These are phyloP conservation scores for Elaphurus davidianus DNA, from an alignment of 2,113 vertebrate species.

Conservation along the genomic window DNA sequence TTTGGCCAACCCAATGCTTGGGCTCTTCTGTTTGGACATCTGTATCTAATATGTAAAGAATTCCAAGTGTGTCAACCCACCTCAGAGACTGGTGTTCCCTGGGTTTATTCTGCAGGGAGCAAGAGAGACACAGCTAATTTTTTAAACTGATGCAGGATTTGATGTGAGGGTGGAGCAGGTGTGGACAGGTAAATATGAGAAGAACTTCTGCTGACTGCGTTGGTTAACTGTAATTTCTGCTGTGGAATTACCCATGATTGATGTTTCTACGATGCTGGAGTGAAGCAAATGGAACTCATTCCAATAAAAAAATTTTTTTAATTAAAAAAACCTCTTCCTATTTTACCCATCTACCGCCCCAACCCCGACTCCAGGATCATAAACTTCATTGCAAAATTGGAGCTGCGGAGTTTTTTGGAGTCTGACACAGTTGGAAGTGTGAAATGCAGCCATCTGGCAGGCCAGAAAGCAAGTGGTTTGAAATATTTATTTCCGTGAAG, in stretches of 20 bases:
- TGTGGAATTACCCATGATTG: not conserved
- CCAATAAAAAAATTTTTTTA: not conserved
- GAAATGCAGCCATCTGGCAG: constrained; percentile 68
- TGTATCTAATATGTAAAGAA: not conserved
- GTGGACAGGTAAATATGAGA: no score
- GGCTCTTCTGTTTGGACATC: no score
- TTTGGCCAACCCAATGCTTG: not conserved
- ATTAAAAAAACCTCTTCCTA: not conserved
- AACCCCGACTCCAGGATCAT: not conserved
- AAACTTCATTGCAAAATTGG: constrained; percentile 13
- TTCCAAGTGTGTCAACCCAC: not conserved
- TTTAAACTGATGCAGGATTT: no score
- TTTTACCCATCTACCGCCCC: not conserved
- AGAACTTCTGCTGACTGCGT: not conserved
- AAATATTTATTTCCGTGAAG: constrained; percentile 63
- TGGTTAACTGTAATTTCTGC: not conserved
- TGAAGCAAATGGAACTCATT: not conserved
- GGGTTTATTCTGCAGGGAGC: not conserved
- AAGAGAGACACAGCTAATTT: not conserved
- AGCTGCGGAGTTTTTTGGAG: constrained; percentile 19
- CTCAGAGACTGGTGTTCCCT: not conserved
- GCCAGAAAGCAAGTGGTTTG: constrained; percentile 57
- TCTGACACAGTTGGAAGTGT: constrained; percentile 62
- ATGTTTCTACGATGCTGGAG: not conserved
- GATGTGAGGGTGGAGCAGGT: not conserved